Conservation (phyloP, 2,888 invertebrate genomes). For the Campaea margaritaria region DNA sequence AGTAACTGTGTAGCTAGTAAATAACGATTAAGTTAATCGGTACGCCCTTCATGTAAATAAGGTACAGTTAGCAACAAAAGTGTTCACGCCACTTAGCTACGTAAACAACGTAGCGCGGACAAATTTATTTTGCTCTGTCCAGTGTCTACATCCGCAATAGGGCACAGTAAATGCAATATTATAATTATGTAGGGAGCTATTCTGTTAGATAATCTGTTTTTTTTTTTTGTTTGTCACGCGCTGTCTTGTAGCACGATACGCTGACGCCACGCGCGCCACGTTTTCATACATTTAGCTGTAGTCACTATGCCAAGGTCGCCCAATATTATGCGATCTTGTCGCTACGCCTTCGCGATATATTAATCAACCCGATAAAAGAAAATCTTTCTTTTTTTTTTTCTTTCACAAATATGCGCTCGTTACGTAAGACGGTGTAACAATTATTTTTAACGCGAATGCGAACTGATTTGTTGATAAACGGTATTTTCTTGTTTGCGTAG, state of each 20-base stretch:
- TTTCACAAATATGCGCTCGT: conserved; percentile 32
- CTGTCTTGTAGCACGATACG: conserved; percentile 44
- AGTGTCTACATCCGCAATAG: conserved; percentile 41
- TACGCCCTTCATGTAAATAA: conserved; percentile 5
- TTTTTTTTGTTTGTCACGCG: conserved; percentile 43
- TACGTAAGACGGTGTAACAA: conserved; percentile 10
- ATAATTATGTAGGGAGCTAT: conserved; percentile 34
- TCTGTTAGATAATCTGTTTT: conserved; percentile 48
- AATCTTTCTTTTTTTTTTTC: conserved; percentile 21
- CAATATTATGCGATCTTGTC: conserved; percentile 64
- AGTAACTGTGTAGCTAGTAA: not conserved
- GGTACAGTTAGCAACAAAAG: conserved; percentile 20
- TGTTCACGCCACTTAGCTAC: conserved; percentile 2
- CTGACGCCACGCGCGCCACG: conserved; percentile 40
- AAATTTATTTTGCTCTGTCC: conserved; percentile 28
- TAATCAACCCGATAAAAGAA: conserved; percentile 52
- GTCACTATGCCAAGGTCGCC: conserved; percentile 72
- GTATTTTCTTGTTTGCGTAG: conserved; percentile 18
- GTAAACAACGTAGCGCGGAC: conserved; percentile 7
- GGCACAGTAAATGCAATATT: conserved; percentile 44
- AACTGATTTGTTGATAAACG: conserved; percentile 28
- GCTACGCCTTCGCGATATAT: conserved; percentile 61
- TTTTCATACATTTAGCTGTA: conserved; percentile 52
- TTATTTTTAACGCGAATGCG: conserved; percentile 35
- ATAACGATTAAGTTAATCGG: not conserved